Evolutionary conservation across 2,888 invertebrate species (phyloP).

Genomic region (Chaetogeoica ovagalla): DNA sequence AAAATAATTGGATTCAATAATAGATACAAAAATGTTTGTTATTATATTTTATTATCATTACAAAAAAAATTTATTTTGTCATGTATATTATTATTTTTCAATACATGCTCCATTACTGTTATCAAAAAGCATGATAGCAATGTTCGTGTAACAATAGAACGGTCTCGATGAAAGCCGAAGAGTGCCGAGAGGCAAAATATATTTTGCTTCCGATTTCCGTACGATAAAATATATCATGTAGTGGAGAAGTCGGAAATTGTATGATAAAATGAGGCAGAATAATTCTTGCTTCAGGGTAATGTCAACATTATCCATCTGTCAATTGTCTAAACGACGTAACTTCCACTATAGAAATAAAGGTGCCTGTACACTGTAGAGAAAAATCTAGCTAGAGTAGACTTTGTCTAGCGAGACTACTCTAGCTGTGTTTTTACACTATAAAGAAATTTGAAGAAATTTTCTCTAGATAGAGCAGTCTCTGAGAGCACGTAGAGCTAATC

Average conservation of each 20-base stretch:
- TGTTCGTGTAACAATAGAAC: conserved; percentile 4
- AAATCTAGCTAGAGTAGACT: too few species aligned
- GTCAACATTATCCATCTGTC: too few species aligned
- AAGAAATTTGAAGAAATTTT: too few species aligned
- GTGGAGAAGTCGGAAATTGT: background rate
- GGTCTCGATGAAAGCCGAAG: conserved; percentile 11
- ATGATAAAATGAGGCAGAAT: background rate
- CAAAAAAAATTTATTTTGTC: background rate
- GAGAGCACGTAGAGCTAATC: too few species aligned
- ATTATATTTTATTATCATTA: background rate
- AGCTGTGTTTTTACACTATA: too few species aligned
- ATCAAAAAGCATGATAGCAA: background rate
- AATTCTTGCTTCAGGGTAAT: background rate
- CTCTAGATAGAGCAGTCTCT: too few species aligned
- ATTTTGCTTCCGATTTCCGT: background rate
- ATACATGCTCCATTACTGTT: background rate
- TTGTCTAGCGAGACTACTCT: too few species aligned
- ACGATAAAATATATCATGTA: background rate
- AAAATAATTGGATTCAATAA: background rate
- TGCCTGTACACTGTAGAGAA: too few species aligned
- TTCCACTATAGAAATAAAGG: too few species aligned
- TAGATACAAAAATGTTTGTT: background rate
- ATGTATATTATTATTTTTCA: too few species aligned
- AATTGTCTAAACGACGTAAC: too few species aligned
- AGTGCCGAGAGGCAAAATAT: conserved; percentile 11